Base-by-base conservation (phyloP, 2,888 invertebrate species). In the Heteromurus nitidus region DNA sequence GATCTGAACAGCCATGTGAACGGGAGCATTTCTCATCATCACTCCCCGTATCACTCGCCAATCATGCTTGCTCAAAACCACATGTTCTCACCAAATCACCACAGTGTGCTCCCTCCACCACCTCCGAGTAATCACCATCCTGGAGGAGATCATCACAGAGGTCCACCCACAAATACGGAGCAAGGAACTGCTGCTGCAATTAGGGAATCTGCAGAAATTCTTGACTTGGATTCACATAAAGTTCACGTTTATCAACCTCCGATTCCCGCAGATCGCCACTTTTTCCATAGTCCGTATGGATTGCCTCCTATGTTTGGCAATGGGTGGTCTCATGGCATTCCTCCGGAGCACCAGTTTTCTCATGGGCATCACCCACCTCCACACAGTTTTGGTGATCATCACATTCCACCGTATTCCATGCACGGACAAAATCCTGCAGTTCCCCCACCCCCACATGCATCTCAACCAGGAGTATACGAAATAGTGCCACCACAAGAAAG, bases 181-280 rank as follows among this genome's bases (percentile, higher is more conserved):
- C 83, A 87, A 80, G 72, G 80, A 20, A 83, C 83, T n/a, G 82
- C 76, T 20, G 76, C 85, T 28, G 85, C 83, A 5, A 77, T 82
- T 18, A 80, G 86, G 28, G 93, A 94, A 88, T 92, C 93, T 80
- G 93, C 94, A 16, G 96, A 96, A 88, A 94, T 96, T 85, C 91
- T 96, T 74, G 96, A 96, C 89, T 90, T 96, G 82, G 96, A 96
- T 89, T 96, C 95, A 0, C 96, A 96, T 88, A 96, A 96, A 90
- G 95, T 96, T 0, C 94, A 93, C 88, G 92, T 92, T 85, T 92
- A 92, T 77, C 91, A 92, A 87, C 92, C 83, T 20, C 85, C 81
- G 0, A 64, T 73, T 44, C 77, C 74, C 22, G 22, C 74, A 22
- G 79, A 80, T 5, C 47, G 83, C 36, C 81, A 75, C 64, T 86